These are phyloP conservation scores for Mobula birostris DNA, from an alignment of 2,113 vertebrate genomes.

Conservation along the genomic window DNA sequence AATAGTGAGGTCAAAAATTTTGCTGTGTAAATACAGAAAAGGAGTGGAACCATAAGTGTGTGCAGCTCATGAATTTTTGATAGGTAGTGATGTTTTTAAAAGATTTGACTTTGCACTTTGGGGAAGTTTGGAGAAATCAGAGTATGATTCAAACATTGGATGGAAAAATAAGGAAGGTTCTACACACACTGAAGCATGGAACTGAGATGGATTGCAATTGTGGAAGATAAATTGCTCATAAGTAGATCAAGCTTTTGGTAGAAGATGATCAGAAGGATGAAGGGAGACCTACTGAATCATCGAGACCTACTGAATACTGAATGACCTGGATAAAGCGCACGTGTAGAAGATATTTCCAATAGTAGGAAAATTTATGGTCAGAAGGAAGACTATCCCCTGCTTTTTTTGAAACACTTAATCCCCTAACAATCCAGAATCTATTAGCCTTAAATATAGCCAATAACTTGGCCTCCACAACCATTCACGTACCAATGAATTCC, in stretches of 20 bases:
- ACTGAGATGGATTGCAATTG: not conserved
- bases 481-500: no score
- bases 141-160: not conserved
- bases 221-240: not conserved
- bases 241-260: not conserved
- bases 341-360: no score
- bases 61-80: not conserved
- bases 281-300: no score
- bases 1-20: not conserved
- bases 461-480: no score
- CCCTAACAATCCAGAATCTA: no score
- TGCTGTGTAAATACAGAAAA: not conserved
- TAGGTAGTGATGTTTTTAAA: not conserved
- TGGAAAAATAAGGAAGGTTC: not conserved
- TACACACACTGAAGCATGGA: not conserved
- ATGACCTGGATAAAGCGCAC: no score
- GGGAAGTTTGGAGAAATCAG: not conserved
- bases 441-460: no score
- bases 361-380: no score
- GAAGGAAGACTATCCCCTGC: no score
- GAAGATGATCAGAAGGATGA: no score
- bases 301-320: no score
- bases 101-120: not conserved
- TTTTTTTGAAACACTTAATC: no score
- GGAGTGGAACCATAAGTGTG: not conserved